Evolutionary conservation across 1,140 invertebrate species (phyloP), one percentile per base, ranked within the genome.

Genomic region (Pogonognathellus flavescens): DNA sequence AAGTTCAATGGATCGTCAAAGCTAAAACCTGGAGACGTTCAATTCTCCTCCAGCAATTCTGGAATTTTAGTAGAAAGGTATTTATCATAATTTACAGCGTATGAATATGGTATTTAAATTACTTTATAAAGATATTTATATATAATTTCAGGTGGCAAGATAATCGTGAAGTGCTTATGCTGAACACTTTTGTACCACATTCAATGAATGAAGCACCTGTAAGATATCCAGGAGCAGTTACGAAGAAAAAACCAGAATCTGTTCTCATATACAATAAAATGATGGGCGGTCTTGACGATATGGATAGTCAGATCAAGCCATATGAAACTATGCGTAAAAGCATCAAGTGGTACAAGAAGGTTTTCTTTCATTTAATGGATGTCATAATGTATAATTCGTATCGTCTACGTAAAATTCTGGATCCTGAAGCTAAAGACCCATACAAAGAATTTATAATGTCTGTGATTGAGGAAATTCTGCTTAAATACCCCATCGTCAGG

Each of bases 331-430:
- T 49, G 0, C 59, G 52, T 5, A 72, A 25, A 52, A 25, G 9
- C 7, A 4, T 66, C 20, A 84, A 84, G 53, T 84, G 82, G 82
- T 84, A 84, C 2, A 82, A 62, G 57, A 82, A 82, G 31, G 18
- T 82, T 4, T 59, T 16, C 31, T 82, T 82, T 60, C 81, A 82
- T 18, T 16, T 82, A 8, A 41, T 82, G 4, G 57, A 82, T 49
- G 18, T 82, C 11, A n/a, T 6, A 0, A 25, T 82, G 41, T 82
- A 62, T 62, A 82, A 82, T 60, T 22, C 16, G 0, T 81, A 7
- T 9, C 0, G 50, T 6, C 20, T 81, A 11, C 55, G 55, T 18
- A 80, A 52, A 50, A 49, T 66, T 1, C 22, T 66, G 20, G 0
- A 66, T 1, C 18, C 60, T 4, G 13, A 14, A 4, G 13, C 60